Percentiles rank a stretch among this genome's conserved stretches.
phyloP scores from a whole-genome alignment of 2,797 vertebrate species.

The Adelosebastes latens region DNA sequence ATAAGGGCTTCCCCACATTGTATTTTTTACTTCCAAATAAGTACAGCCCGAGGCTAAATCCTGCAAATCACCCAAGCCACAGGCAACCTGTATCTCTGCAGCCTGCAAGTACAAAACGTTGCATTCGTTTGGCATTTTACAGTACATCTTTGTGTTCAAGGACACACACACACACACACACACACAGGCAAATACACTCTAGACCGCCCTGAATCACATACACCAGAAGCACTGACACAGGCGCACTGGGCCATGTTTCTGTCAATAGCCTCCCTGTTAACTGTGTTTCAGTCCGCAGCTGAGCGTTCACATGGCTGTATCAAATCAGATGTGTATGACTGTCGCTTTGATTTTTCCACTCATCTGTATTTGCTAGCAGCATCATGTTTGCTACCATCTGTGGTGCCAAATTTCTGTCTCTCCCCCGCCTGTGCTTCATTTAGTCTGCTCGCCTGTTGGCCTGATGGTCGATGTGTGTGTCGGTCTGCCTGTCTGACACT shows the following conservation, averaged over 20 bases:
- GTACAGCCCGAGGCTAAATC: background rate
- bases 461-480: slow-evolving; percentile 4
- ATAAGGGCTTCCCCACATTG: background rate
- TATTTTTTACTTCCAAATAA: background rate
- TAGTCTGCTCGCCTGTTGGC: slow-evolving; percentile 15
- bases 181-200: background rate
- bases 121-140: slow-evolving; percentile 2
- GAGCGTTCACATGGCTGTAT: slow-evolving; percentile 51
- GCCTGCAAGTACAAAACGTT: background rate
- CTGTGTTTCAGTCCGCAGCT: slow-evolving; percentile 49
- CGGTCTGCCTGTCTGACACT: slow-evolving; percentile 14
- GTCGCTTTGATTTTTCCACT: slow-evolving; percentile 80
- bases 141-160: slow-evolving; percentile 7
- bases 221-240: slow-evolving; percentile 30
- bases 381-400: slow-evolving; percentile 31
- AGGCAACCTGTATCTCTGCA: background rate
- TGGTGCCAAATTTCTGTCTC: slow-evolving; percentile 36
- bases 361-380: slow-evolving; percentile 61
- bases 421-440: slow-evolving; percentile 20
- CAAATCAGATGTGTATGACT: slow-evolving; percentile 74
- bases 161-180: background rate
- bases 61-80: background rate
- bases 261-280: slow-evolving; percentile 64
- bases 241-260: slow-evolving; percentile 35
- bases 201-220: slow-evolving; percentile 18